These are phyloP conservation scores for Plotosus lineatus DNA, from an alignment of 2,113 vertebrate species.

Conservation along the genomic window DNA sequence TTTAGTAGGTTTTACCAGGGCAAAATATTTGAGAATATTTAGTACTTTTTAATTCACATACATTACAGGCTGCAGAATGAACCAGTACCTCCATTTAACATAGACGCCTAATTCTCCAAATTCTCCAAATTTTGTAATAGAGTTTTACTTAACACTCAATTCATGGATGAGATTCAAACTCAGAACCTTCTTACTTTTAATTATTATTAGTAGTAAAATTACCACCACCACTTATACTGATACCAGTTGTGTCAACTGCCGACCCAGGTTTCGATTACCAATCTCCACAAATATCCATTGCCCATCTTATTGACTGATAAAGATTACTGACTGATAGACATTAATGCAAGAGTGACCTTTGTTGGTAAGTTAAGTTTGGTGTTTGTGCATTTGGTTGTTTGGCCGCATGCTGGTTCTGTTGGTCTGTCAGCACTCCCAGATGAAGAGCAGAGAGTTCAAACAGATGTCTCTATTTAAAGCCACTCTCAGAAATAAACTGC, in stretches of 20 bases:
- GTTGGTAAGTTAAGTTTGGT: not conserved
- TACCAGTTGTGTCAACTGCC: not conserved
- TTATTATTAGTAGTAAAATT: no score
- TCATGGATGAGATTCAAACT: no score
- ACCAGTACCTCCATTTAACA: no score
- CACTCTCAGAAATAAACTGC: conserved; percentile 34
- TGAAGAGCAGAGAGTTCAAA: conserved; percentile 29
- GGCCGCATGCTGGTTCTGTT: not conserved
- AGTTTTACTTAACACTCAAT: no score
- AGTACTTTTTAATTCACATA: no score
- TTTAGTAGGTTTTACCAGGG: no score
- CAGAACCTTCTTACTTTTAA: no score
- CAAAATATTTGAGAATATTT: no score
- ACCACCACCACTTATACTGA: no score
- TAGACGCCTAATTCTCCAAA: no score
- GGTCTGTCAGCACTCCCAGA: not conserved
- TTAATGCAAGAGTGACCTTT: not conserved
- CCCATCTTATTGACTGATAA: not conserved
- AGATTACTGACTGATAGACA: not conserved
- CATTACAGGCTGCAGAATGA: no score
- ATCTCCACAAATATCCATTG: not conserved
- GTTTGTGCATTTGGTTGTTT: conserved; percentile 6
- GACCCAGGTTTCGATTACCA: not conserved
- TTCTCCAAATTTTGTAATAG: not conserved
- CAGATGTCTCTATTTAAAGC: conserved; percentile 51